These are phyloP conservation scores for Ryuthela nishihirai DNA, from an alignment of 2,888 invertebrate species.

Conservation along the genomic window DNA sequence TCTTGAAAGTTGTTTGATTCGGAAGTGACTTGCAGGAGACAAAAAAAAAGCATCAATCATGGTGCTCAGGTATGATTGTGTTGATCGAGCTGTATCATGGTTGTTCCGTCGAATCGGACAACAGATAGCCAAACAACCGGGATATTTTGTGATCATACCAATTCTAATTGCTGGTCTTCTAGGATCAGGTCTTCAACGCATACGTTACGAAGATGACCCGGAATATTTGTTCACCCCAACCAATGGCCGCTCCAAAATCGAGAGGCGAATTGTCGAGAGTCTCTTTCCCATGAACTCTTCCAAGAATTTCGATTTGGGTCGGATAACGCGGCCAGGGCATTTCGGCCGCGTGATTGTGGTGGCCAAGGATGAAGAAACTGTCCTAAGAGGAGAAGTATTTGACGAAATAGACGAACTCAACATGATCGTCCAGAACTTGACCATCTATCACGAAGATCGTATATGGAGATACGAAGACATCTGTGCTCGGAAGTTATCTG, in stretches of 20 bases:
- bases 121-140: constrained; percentile 73
- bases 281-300: constrained; percentile 86
- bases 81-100: constrained; percentile 40
- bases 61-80: constrained; percentile 26
- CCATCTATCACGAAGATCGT: constrained; percentile 58
- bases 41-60: too few relatives aligned
- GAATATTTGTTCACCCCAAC: constrained; percentile 89
- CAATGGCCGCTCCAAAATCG: constrained; percentile 67
- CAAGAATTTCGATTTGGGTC: constrained; percentile 75
- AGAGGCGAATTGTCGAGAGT: constrained; percentile 74
- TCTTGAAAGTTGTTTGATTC: too few relatives aligned
- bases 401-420: constrained; percentile 72
- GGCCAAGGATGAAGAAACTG: constrained; percentile 73
- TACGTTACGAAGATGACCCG: constrained; percentile 86
- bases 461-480: constrained; percentile 58
- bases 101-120: constrained; percentile 59
- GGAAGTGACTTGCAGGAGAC: too few relatives aligned
- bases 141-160: constrained; percentile 83
- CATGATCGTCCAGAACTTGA: constrained; percentile 70
- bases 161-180: constrained; percentile 72
- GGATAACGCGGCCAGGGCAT: constrained; percentile 85
- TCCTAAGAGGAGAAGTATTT: constrained; percentile 74
- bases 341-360: constrained; percentile 82
- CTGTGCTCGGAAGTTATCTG: constrained; percentile 76
- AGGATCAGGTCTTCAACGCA: constrained; percentile 79